Conservation (phyloP, 2,888 invertebrate species). For the Nemotelus nigrinus region DNA sequence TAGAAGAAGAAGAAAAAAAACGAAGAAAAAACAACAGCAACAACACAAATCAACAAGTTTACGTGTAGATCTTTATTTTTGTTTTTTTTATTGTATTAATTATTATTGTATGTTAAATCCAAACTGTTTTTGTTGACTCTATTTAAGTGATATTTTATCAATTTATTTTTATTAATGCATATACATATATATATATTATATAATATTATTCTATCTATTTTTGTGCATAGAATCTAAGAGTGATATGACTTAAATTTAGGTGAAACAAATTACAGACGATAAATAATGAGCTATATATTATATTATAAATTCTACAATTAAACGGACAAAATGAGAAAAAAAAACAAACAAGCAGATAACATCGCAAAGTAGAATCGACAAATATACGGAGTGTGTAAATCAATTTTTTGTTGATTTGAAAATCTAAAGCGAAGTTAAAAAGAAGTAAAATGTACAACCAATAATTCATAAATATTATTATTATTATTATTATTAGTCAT, state of each 20-base stretch:
- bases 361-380: neutral
- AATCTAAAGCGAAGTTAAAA: neutral
- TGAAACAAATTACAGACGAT: neutral
- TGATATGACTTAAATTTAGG: neutral
- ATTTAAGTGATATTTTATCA: slow-evolving; percentile 52
- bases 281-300: too few species aligned
- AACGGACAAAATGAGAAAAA: neutral
- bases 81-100: slow-evolving; percentile 39
- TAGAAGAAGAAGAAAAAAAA: slow-evolving; percentile 7
- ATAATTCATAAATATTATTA: slow-evolving; percentile 10
- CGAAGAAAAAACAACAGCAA: slow-evolving; percentile 4
- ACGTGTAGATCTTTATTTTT: slow-evolving; percentile 18
- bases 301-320: too few species aligned
- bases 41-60: neutral
- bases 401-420: slow-evolving; percentile 29
- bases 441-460: slow-evolving; percentile 31
- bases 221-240: slow-evolving; percentile 37
- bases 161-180: slow-evolving; percentile 41
- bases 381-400: neutral
- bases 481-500: neutral
- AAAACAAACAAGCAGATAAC: neutral
- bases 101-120: slow-evolving; percentile 32
- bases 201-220: slow-evolving; percentile 45
- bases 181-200: slow-evolving; percentile 23
- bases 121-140: slow-evolving; percentile 49